These are phyloP conservation scores for Eueremaeus valkanovi DNA, from an alignment of 2,888 invertebrate species.

Conservation along the genomic window DNA sequence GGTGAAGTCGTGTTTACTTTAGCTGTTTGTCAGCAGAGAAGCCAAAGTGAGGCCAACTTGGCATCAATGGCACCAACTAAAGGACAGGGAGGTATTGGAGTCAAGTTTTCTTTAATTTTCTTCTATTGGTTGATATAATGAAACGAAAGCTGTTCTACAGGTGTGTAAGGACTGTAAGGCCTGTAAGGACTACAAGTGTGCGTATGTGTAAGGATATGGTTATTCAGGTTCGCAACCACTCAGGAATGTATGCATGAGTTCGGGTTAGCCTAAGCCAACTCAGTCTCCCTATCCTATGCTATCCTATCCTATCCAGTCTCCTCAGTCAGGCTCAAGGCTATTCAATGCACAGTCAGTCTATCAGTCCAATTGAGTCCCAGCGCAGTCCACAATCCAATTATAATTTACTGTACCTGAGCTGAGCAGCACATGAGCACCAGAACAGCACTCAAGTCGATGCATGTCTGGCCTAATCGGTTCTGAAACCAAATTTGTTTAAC, in stretches of 20 bases:
- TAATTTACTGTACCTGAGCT: too few relatives aligned
- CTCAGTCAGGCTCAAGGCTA: neutral
- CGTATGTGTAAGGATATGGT: neutral
- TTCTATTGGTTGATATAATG: neutral
- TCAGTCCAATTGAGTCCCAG: neutral
- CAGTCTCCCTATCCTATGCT: too few relatives aligned
- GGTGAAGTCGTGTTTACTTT: slow-evolving; percentile 18
- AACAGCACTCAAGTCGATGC: too few relatives aligned
- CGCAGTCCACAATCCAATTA: neutral
- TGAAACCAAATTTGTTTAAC: too few relatives aligned
- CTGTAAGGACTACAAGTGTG: too few relatives aligned
- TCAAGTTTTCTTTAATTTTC: slow-evolving; percentile 7
- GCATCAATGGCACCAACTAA: slow-evolving; percentile 25
- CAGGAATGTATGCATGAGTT: slow-evolving; percentile 13
- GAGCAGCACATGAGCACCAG: too few relatives aligned
- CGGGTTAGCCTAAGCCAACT: too few relatives aligned
- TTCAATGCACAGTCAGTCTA: neutral
- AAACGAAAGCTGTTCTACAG: slow-evolving; percentile 19
- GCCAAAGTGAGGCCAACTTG: slow-evolving; percentile 21
- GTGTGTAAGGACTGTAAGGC: too few relatives aligned
- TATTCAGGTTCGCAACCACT: neutral
- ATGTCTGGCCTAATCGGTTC: too few relatives aligned
- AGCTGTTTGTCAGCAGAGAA: neutral
- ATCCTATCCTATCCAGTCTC: too few relatives aligned
- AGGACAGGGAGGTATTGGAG: slow-evolving; percentile 4